Base-by-base conservation (phyloP, 1,140 invertebrate genomes). In the Caenorhabditis latens region DNA sequence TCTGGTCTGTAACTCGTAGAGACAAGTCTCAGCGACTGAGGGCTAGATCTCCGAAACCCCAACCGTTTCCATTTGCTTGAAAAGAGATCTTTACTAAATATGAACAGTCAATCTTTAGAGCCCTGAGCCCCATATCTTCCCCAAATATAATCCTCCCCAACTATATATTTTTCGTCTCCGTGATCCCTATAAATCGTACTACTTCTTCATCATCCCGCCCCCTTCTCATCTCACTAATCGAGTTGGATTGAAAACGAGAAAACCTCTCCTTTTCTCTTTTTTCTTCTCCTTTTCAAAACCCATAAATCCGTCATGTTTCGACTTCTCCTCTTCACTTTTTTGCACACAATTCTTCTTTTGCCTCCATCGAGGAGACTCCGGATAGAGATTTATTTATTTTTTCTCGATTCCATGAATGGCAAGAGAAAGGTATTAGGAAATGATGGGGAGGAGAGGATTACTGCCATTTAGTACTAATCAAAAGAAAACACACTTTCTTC, bases 301-400 rank as follows among this genome's bases (percentile, higher is more conserved):
- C 53, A 84, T 84, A 61, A 84, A 58, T 57, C 53, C 53, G 53
- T 84, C 82, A 58, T 61, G 57, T 84, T 57, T 58, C 82, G 57
- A 84, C 82, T 84, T 13, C 16, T 53, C 79, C 48, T 19, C 13
- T 46, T 14, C 14, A 9, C 65, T 71, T 32, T 71, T 19, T 19
- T 58, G 13, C 13, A 14, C 55, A 7, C 55, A 19, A 9, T 13
- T n/a, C n/a, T 58, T n/a, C n/a, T 58, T 58, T n/a, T 40, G 57
- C 14, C n/a, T 19, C n/a, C 7, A 7, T 13, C 9, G n/a, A n/a
- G n/a, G n/a, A n/a, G 16, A 19, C 13, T 71, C 43, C 24, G 19
- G 24, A 46, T n/a, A 48, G 43, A 71, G 67, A 43, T 71, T 46
- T 71, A 50, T 79, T 79, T 53, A 19, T 50, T 79, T 40, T 67